Evolutionary conservation across 2,113 vertebrate genomes (phyloP), one percentile per base, ranked within the genome.

Genomic region (Brachyhypopomus occidentalis): DNA sequence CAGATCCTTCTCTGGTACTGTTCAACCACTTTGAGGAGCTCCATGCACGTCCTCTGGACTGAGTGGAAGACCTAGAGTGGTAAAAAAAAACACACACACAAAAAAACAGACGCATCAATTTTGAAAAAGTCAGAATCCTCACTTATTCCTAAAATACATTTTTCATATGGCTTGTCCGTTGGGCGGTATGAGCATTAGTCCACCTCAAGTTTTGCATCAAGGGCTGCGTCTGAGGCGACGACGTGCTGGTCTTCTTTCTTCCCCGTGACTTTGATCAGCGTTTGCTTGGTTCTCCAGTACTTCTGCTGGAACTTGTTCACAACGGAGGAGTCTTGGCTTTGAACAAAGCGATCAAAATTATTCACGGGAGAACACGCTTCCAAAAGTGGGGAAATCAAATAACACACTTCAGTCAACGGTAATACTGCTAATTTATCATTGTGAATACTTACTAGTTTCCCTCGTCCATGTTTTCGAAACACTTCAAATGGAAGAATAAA

Each of bases 201-300:
- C 85, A 98, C 98, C 96, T 99, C 97, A 71, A 99, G 92, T 82
- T 99, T 99, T 81, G 92, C 95, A n/a, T 99, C 98, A 84, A 99
- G 92, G 71, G 97, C 97, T 2, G 97, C 96, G 22, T 99, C 98
- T 0, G 97, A 98, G 27, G 97, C 96, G 30, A 99, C 97, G 7
- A 99, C 96, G 20, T 98, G 95, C 1, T 97, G 95, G 74, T 99
- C 98, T 85, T 99, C 96, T 75, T 97, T 98, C 92, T 98, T 99
- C 41, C 98, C 97, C 0, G 97, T 99, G 74, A 95, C 98, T 91
- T 96, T 97, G 88, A 99, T 97, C 77, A 99, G 94, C 0, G 96
- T 96, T 91, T 99, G 98, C 75, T 98, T 99, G 38, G 97, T 99
- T 87, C 96, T 98, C 98, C 98, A 99, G 84, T 97, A 99, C 72